Evolutionary conservation across 2,888 invertebrate genomes (phyloP).

Genomic region (Ischnura elegans): DNA sequence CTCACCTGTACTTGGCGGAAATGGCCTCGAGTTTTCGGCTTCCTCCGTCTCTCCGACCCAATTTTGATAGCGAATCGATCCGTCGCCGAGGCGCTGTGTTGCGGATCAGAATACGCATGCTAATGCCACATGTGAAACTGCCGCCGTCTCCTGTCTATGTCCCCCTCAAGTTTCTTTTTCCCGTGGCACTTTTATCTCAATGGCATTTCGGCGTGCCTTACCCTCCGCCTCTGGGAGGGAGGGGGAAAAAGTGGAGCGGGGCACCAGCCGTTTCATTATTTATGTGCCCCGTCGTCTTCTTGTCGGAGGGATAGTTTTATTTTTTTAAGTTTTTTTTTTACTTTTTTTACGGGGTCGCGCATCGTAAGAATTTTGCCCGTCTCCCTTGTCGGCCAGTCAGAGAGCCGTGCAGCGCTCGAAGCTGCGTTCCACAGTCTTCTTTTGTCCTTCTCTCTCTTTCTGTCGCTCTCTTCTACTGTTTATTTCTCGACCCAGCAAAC

Average conservation of each 20-base stretch:
- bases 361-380: constrained; percentile 54
- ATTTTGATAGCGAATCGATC: no score
- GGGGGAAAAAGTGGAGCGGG: background rate
- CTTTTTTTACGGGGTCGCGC: constrained; percentile 62
- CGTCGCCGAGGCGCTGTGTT: no score
- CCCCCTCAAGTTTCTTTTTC: constrained; percentile 1
- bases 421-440: constrained; percentile 43
- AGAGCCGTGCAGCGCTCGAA: constrained; percentile 15
- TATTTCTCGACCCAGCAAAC: no score
- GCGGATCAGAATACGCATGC: no score
- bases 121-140: no score
- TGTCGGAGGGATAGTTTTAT: no score
- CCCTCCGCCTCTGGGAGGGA: constrained; percentile 10
- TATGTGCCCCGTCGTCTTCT: constrained; percentile 43
- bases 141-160: background rate
- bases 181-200: constrained; percentile 40
- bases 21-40: no score
- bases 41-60: no score
- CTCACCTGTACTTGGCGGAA: no score
- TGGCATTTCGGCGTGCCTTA: constrained; percentile 57
- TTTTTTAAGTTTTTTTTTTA: no score
- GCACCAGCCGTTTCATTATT: constrained; percentile 51
- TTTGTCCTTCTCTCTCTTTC: background rate
- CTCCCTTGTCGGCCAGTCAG: constrained; percentile 23
- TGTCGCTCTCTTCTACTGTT: background rate